Evolutionary conservation across 2,888 invertebrate genomes (phyloP).

Genomic region (Trichopoda pennipes): DNA sequence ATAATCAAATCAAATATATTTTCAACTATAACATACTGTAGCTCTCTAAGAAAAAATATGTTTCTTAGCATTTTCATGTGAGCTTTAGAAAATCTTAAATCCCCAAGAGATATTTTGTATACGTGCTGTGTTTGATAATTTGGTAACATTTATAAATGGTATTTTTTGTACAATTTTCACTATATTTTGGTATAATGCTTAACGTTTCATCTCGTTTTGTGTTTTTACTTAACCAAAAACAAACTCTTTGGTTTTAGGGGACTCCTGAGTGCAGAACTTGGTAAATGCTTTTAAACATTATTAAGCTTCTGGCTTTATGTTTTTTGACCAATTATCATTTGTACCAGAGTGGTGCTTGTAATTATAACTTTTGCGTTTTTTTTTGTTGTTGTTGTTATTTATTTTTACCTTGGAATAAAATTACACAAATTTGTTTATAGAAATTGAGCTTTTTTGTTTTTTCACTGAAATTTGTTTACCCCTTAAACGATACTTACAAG

Average conservation of each 20-base stretch:
- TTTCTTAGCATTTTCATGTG: slow-evolving; percentile 3
- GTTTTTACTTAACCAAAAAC: slow-evolving; percentile 25
- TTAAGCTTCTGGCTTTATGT: slow-evolving; percentile 58
- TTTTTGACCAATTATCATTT: slow-evolving; percentile 33
- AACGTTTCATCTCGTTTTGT: slow-evolving; percentile 51
- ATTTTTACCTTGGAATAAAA: not conserved
- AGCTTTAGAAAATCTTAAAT: slow-evolving; percentile 2
- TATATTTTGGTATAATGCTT: slow-evolving; percentile 45
- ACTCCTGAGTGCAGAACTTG: slow-evolving; percentile 42
- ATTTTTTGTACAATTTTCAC: slow-evolving; percentile 29
- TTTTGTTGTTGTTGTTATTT: slow-evolving; percentile 8
- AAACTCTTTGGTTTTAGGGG: slow-evolving; percentile 6
- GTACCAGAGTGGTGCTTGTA: not conserved
- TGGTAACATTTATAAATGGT: slow-evolving; percentile 36
- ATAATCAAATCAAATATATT: not conserved
- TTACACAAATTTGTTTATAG: too few species aligned
- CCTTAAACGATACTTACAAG: too few species aligned
- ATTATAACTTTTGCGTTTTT: slow-evolving; percentile 18
- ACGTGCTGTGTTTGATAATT: slow-evolving; percentile 61
- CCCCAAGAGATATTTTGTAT: not conserved
- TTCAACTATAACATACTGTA: not conserved
- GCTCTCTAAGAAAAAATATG: not conserved
- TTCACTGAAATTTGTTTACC: too few species aligned
- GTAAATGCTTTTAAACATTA: slow-evolving; percentile 61
- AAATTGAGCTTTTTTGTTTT: too few species aligned